A percentile compares a stretch with the other conserved stretches of the same genome.
These are phyloP conservation scores for Manis javanica DNA, from an alignment of 2,797 vertebrate species.

Conservation along the genomic window DNA sequence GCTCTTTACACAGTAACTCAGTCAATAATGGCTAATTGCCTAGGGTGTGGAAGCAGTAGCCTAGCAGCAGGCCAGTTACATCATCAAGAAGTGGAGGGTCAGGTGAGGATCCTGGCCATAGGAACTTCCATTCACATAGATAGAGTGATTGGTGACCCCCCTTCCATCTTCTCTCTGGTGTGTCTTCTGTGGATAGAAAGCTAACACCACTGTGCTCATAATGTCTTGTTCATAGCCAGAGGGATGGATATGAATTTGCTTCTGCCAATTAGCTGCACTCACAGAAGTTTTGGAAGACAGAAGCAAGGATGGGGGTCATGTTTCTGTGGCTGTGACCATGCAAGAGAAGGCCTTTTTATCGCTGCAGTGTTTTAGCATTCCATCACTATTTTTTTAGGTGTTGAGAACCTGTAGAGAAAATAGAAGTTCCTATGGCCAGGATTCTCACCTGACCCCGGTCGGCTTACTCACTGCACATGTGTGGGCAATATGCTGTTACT, in stretches of 20 bases:
- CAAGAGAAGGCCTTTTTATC: neutral
- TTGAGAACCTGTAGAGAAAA: neutral
- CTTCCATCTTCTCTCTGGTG: neutral
- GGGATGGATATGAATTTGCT: neutral
- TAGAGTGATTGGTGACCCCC: too few species aligned
- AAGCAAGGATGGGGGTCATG: neutral
- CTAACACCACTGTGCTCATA: neutral
- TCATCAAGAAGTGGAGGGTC: too few species aligned
- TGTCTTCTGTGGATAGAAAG: neutral
- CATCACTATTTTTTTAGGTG: neutral
- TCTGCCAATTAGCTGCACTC: neutral
- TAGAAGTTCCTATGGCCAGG: too few species aligned
- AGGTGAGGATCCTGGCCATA: too few species aligned
- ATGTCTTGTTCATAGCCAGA: neutral
- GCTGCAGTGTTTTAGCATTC: neutral
- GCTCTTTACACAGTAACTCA: too few species aligned
- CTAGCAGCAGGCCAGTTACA: too few species aligned
- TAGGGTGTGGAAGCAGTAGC: too few species aligned
- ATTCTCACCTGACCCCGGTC: too few species aligned
- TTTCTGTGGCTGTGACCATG: neutral
- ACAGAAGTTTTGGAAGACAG: neutral
- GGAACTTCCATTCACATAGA: too few species aligned
- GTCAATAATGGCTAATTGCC: too few species aligned
- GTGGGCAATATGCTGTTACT: too few species aligned
- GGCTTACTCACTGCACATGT: too few species aligned